A percentile compares a stretch with the other conserved stretches of the same genome.
Conservation (phyloP, 1,140 invertebrate genomes). For the Drosophila teissieri region DNA sequence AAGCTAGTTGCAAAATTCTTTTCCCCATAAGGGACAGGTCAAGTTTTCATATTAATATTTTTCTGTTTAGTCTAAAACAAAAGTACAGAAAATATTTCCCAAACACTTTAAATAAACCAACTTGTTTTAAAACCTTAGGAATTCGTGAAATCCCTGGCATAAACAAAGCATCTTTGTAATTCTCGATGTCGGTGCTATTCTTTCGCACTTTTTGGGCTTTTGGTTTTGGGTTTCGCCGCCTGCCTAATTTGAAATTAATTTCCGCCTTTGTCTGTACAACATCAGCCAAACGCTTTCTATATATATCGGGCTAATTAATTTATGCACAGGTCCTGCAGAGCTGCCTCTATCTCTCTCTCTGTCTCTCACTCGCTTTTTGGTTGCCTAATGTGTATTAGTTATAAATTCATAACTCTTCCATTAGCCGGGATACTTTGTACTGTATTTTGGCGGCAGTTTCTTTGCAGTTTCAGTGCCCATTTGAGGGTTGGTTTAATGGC, state of each 20-base stretch:
- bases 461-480: conserved; percentile 36
- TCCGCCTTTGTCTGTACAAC: conserved; percentile 55
- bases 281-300: conserved; percentile 45
- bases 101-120: neutral
- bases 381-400: conserved; percentile 65
- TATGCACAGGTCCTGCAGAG: conserved; percentile 44
- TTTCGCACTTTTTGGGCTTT: conserved; percentile 28
- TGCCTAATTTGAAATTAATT: conserved; percentile 79
- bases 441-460: conserved; percentile 3
- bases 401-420: conserved; percentile 78
- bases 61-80: neutral
- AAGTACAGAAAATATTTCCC: neutral
- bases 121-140: neutral
- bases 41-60: too few species aligned
- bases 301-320: conserved; percentile 76
- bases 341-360: conserved; percentile 1
- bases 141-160: neutral
- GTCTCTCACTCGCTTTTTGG: neutral
- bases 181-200: neutral
- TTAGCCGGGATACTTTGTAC: conserved; percentile 36
- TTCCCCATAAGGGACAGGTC: neutral
- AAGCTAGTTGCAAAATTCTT: neutral
- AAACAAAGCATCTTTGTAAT: conserved; percentile 10
- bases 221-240: conserved; percentile 51
- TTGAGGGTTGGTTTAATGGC: conserved; percentile 6